Evolutionary conservation across 2,888 invertebrate genomes (phyloP).

Genomic region (Aporophyla nigra): DNA sequence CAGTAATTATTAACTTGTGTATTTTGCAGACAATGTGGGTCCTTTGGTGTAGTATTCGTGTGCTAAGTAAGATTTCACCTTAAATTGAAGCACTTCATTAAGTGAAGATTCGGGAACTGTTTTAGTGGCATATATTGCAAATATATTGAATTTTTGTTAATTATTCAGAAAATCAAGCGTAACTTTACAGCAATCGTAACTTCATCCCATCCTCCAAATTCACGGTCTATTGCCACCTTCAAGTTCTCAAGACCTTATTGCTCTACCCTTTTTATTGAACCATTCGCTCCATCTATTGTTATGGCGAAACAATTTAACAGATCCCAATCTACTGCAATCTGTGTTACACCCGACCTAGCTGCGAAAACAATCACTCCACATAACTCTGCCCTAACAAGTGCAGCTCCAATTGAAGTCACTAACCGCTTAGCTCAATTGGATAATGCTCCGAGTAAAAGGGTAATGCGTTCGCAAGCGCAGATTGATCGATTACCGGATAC

Average conservation of each 20-base stretch:
- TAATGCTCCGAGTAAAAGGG: conserved; percentile 72
- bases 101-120: background rate
- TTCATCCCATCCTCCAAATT: background rate
- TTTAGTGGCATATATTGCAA: background rate
- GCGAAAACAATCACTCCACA: conserved; percentile 53
- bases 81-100: background rate
- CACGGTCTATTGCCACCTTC: background rate
- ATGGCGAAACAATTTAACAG: conserved; percentile 34
- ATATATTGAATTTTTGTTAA: background rate
- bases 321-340: conserved; percentile 45
- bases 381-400: conserved; percentile 71
- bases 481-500: conserved; percentile 87
- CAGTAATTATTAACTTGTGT: conserved; percentile 50
- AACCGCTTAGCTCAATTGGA: conserved; percentile 84
- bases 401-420: conserved; percentile 77
- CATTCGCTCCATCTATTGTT: conserved; percentile 43
- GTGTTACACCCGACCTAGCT: conserved; percentile 38
- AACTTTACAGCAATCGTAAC: background rate
- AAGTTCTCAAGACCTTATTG: conserved; percentile 29
- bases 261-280: conserved; percentile 35
- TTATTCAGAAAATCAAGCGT: background rate
- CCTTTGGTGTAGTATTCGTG: background rate
- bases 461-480: conserved; percentile 75
- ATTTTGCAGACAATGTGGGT: conserved; percentile 30
- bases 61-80: background rate